Conservation (phyloP, 2,797 vertebrate species). For the Tokudaia tokunoshimensis region DNA sequence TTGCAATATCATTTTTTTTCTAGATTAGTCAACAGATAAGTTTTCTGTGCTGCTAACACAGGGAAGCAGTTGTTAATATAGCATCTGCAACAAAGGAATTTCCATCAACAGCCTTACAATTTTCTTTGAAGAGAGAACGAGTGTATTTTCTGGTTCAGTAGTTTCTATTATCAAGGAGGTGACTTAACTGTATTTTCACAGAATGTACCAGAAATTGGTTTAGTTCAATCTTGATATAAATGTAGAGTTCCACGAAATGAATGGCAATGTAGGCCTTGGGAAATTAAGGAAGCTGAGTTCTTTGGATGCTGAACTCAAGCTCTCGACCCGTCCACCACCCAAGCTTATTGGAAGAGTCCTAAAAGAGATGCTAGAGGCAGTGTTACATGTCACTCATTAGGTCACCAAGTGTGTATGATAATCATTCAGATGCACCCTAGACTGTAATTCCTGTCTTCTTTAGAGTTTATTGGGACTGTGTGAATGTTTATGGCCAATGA, state of each 20-base stretch:
- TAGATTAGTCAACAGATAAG: not conserved
- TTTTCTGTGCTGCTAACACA: not conserved
- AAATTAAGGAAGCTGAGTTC: not conserved
- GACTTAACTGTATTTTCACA: not conserved
- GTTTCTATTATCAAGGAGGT: conserved; percentile 29
- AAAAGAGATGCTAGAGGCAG: not conserved
- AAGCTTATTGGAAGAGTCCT: not conserved
- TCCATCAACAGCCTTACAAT: not conserved
- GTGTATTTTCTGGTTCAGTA: conserved; percentile 46
- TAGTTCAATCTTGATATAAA: conserved; percentile 48
- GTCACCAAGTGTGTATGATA: not conserved
- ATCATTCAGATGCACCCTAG: not conserved
- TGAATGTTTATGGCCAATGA: not conserved
- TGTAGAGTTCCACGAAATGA: conserved; percentile 51
- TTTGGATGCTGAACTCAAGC: not conserved
- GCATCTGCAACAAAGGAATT: not conserved
- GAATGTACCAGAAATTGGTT: conserved; percentile 29
- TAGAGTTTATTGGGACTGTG: not conserved
- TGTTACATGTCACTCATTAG: not conserved
- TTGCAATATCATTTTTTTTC: not conserved
- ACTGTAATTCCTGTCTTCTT: not conserved
- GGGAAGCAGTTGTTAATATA: not conserved
- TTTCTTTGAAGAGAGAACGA: conserved; percentile 40
- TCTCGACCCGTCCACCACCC: not conserved
- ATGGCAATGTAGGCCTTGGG: not conserved